Evolutionary conservation across 2,113 vertebrate genomes (phyloP).

Genomic region (Bubo scandiacus): DNA sequence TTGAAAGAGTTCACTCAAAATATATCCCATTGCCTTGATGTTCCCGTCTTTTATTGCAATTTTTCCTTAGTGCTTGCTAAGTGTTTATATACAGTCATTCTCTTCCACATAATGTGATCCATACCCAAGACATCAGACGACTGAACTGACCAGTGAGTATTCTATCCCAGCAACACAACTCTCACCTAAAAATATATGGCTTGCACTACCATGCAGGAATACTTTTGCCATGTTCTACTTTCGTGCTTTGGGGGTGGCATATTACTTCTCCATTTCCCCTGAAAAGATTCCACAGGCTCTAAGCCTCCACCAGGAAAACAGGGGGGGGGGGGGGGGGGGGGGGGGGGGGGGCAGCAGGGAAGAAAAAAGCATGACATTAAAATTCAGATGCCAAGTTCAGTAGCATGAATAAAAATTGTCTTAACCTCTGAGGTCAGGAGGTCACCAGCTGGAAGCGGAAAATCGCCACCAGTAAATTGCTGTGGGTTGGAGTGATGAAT

Average conservation of each 20-base stretch:
- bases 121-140: not conserved
- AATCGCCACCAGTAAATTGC: constrained; percentile 66
- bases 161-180: not conserved
- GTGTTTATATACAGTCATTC: not conserved
- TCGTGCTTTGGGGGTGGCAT: not conserved
- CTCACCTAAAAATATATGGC: not conserved
- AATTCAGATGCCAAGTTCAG: constrained; percentile 69
- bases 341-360: too few relatives aligned
- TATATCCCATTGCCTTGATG: not conserved
- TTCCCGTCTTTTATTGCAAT: not conserved
- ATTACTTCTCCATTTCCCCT: not conserved
- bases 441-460: constrained; percentile 71
- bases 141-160: not conserved
- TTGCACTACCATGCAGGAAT: not conserved
- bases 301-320: not conserved
- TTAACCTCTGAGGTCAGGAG: constrained; percentile 62
- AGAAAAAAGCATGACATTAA: constrained; percentile 35
- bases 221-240: not conserved
- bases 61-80: not conserved
- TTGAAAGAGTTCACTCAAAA: not conserved
- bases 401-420: constrained; percentile 68
- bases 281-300: not conserved
- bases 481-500: constrained; percentile 64
- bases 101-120: not conserved
- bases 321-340: not conserved